Conservation (phyloP, 2,797 vertebrate genomes). For the Neoniphon sammara region DNA sequence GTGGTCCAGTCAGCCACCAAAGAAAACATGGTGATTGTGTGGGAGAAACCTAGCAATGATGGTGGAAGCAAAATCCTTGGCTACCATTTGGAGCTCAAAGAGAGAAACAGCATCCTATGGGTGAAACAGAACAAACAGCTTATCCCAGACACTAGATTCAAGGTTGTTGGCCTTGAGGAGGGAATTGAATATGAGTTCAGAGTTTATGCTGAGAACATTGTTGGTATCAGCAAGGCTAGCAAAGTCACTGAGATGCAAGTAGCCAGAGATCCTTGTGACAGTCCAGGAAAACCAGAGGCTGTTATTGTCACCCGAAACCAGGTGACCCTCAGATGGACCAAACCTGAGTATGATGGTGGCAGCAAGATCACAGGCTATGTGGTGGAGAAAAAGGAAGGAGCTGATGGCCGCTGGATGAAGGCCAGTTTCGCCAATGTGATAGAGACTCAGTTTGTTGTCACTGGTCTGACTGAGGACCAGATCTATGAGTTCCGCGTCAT, state of each 20-base stretch:
- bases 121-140: conserved; percentile 94
- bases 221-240: conserved; percentile 93
- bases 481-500: conserved; percentile 97
- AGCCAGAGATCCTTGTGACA: conserved; percentile 95
- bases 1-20: conserved; percentile 88
- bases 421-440: conserved; percentile 96
- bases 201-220: conserved; percentile 97
- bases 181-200: conserved; percentile 99
- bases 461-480: conserved; percentile 92
- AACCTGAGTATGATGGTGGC: conserved; percentile 93
- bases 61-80: conserved; percentile 95
- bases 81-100: conserved; percentile 97
- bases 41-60: conserved; percentile 94
- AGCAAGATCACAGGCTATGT: conserved; percentile 97
- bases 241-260: conserved; percentile 92
- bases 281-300: conserved; percentile 94
- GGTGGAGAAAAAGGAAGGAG: conserved; percentile 94
- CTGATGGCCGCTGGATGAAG: conserved; percentile 98
- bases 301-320: conserved; percentile 94
- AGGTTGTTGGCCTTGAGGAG: conserved; percentile 92
- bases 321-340: conserved; percentile 95
- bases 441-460: conserved; percentile 93
- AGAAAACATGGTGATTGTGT: conserved; percentile 94
- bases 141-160: conserved; percentile 93
- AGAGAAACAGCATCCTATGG: conserved; percentile 98